These are phyloP conservation scores for Dysdera silvatica DNA, from an alignment of 1,140 invertebrate species.

Conservation along the genomic window DNA sequence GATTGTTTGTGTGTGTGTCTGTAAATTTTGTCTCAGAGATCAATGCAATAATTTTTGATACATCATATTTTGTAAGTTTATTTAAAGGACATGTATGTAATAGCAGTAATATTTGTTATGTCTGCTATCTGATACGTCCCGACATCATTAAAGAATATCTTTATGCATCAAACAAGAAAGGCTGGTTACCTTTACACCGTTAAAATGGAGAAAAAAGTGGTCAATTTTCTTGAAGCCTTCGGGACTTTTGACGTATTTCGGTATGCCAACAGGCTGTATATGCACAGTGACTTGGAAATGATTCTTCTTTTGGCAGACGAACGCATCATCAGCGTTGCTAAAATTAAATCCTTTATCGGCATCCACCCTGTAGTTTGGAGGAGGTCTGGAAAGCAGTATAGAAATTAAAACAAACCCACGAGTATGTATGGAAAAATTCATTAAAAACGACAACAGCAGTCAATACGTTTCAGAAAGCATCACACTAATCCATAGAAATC, in stretches of 20 bases:
- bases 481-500: too few relatives aligned
- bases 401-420: not conserved
- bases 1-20: too few relatives aligned
- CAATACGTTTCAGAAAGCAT: too few relatives aligned
- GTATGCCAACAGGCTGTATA: conserved; percentile 65
- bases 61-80: too few relatives aligned
- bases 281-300: conserved; percentile 98
- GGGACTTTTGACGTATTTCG: conserved; percentile 82
- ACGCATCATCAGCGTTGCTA: conserved; percentile 91
- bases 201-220: conserved; percentile 89
- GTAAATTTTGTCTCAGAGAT: too few relatives aligned
- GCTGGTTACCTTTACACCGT: conserved; percentile 86
- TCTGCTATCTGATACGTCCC: too few relatives aligned
- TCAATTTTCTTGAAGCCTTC: conserved; percentile 84
- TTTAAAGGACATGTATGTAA: too few relatives aligned
- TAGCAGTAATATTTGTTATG: too few relatives aligned
- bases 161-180: not conserved
- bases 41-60: too few relatives aligned
- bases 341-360: conserved; percentile 98
- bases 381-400: conserved; percentile 52
- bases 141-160: too few relatives aligned
- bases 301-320: conserved; percentile 99
- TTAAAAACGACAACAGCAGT: too few relatives aligned
- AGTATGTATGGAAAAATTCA: not conserved
- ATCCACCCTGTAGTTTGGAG: conserved; percentile 81